These are phyloP conservation scores for Lithophane ornitopus DNA, from an alignment of 2,888 invertebrate genomes.

Conservation along the genomic window DNA sequence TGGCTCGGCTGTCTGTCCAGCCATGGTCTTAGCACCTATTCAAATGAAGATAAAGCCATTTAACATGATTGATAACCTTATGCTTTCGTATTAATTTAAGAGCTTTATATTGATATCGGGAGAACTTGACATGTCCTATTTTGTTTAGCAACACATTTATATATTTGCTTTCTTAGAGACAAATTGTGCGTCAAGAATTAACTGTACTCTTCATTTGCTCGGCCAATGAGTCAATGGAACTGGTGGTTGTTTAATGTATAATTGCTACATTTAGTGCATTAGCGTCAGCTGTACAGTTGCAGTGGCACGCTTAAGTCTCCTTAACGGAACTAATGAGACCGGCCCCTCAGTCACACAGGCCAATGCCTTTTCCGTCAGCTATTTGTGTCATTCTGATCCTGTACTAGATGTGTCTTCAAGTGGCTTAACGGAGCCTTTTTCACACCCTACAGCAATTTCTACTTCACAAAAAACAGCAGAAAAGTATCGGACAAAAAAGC, in stretches of 20 bases:
- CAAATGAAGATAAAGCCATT: constrained; percentile 60
- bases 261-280: constrained; percentile 66
- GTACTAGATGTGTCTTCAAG: constrained; percentile 56
- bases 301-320: constrained; percentile 77
- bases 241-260: constrained; percentile 55
- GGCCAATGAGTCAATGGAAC: constrained; percentile 50
- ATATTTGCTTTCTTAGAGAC: constrained; percentile 26
- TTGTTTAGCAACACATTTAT: constrained; percentile 27
- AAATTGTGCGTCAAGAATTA: constrained; percentile 31
- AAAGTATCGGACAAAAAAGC: constrained; percentile 54
- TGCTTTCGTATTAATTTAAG: constrained; percentile 42
- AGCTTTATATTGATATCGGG: constrained; percentile 30
- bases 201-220: constrained; percentile 43
- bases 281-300: constrained; percentile 67
- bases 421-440: constrained; percentile 41
- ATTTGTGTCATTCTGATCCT: constrained; percentile 76
- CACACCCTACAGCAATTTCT: constrained; percentile 31
- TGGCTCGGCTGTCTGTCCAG: constrained; percentile 57
- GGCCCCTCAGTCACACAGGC: constrained; percentile 69
- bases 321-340: constrained; percentile 81
- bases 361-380: constrained; percentile 74
- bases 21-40: constrained; percentile 57
- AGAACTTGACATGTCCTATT: constrained; percentile 29
- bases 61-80: constrained; percentile 57
- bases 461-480: constrained; percentile 47